phyloP scores from a whole-genome alignment of 2,113 vertebrate genomes.

The Gadus chalcogrammus region DNA sequence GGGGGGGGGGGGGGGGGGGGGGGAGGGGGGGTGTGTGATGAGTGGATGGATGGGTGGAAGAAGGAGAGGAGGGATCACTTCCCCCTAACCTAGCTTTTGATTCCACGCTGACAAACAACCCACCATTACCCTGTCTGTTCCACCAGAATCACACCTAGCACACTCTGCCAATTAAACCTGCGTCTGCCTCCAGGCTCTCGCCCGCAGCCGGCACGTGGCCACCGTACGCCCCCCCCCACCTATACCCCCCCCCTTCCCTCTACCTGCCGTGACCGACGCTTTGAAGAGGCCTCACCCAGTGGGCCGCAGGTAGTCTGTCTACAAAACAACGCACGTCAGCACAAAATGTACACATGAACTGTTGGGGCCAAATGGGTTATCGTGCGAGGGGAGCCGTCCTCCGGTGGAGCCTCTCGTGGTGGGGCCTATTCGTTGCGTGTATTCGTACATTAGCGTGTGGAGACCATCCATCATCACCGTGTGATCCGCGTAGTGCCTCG shows the following conservation, averaged over 20 bases:
- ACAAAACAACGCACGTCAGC: too few relatives aligned
- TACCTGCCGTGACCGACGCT: slow-evolving; percentile 32
- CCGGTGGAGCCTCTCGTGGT: too few relatives aligned
- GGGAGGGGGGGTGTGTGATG: too few relatives aligned
- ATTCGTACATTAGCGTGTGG: too few relatives aligned
- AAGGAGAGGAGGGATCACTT: slow-evolving; percentile 51
- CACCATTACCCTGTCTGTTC: slow-evolving; percentile 78
- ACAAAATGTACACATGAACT: too few relatives aligned
- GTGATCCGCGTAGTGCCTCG: too few relatives aligned
- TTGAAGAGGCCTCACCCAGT: slow-evolving; percentile 49
- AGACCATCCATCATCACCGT: too few relatives aligned
- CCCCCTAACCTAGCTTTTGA: too few relatives aligned
- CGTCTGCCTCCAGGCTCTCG: slow-evolving; percentile 18
- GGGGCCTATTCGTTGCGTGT: too few relatives aligned
- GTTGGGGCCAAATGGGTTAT: too few relatives aligned
- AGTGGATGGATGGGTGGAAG: background rate
- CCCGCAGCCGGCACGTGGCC: slow-evolving; percentile 11
- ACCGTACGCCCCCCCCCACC: background rate
- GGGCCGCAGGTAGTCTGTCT: slow-evolving; percentile 15
- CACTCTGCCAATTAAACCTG: slow-evolving; percentile 56
- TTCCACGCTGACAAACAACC: slow-evolving; percentile 70
- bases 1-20: too few relatives aligned
- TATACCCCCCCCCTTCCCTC: background rate
- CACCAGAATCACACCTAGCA: slow-evolving; percentile 62
- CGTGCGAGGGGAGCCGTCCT: too few relatives aligned